Percentiles rank a stretch among this genome's conserved stretches.
These are phyloP conservation scores for Drosophila parvula DNA, from an alignment of 1,140 invertebrate species.

Conservation along the genomic window DNA sequence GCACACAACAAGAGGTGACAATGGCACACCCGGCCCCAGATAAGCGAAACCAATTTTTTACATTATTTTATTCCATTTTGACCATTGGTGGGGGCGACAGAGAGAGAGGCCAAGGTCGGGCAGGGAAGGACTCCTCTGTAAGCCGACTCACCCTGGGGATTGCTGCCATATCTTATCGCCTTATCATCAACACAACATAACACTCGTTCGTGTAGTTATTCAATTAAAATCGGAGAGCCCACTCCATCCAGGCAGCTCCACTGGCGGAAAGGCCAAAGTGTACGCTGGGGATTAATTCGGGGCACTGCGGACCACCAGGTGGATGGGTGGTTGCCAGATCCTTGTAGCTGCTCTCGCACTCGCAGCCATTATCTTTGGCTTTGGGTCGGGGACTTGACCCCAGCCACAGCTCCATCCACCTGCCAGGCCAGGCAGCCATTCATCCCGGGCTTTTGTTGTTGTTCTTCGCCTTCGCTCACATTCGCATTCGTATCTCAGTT, in stretches of 20 bases:
- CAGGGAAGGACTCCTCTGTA: neutral
- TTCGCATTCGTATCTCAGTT: constrained; percentile 61
- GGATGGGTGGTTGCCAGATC: neutral
- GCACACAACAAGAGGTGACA: constrained; percentile 15
- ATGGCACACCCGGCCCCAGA: neutral
- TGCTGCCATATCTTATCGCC: constrained; percentile 51
- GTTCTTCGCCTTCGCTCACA: constrained; percentile 23
- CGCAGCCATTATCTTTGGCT: constrained; percentile 42
- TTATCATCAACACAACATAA: constrained; percentile 57
- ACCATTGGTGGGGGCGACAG: constrained; percentile 3
- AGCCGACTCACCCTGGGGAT: constrained; percentile 10
- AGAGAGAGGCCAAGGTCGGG: neutral
- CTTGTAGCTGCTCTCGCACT: constrained; percentile 1
- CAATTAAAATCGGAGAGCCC: constrained; percentile 66
- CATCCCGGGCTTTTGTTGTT: constrained; percentile 69
- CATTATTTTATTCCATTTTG: constrained; percentile 25
- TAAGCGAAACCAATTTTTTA: constrained; percentile 20
- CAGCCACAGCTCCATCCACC: constrained; percentile 11
- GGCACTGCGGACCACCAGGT: constrained; percentile 10
- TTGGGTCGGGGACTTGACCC: constrained; percentile 27
- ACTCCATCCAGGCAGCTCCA: neutral
- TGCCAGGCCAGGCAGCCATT: constrained; percentile 52
- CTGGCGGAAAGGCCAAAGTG: constrained; percentile 52
- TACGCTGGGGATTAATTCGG: constrained; percentile 71
- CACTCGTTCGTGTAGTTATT: constrained; percentile 63